A percentile compares a stretch with the other conserved stretches of the same genome.
Evolutionary conservation across 1,140 invertebrate genomes (phyloP).

Genomic region (Ceratitis capitata): DNA sequence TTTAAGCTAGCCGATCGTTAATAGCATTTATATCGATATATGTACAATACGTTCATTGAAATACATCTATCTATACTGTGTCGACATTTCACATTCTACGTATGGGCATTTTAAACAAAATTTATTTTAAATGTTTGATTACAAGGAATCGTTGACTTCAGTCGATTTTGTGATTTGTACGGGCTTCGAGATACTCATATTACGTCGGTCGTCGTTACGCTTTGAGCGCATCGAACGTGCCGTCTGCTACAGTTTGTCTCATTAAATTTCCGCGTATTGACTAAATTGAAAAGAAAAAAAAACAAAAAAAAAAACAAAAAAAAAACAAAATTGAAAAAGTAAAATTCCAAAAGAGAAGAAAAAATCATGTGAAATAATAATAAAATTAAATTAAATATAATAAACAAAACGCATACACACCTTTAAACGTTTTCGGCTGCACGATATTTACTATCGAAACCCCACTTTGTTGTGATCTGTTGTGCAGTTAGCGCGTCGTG

Average conservation of each 20-base stretch:
- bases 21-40: neutral
- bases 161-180: constrained; percentile 60
- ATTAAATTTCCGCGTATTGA: neutral
- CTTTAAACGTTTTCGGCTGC: too few relatives aligned
- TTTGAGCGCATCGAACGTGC: neutral
- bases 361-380: neutral
- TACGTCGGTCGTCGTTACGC: too few relatives aligned
- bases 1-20: neutral
- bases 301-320: neutral
- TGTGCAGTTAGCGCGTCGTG: neutral
- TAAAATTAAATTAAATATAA: neutral
- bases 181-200: neutral
- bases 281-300: neutral
- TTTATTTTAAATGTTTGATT: constrained; percentile 64
- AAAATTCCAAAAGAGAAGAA: neutral
- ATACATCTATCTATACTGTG: too few relatives aligned
- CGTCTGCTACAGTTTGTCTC: neutral
- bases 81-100: neutral
- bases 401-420: neutral
- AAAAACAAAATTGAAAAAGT: neutral
- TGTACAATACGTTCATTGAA: neutral
- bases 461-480: neutral
- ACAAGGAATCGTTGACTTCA: constrained; percentile 63
- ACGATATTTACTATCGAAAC: neutral
- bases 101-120: constrained; percentile 24